Conservation (phyloP, 2,113 vertebrate genomes). For the Xiphias gladius region DNA sequence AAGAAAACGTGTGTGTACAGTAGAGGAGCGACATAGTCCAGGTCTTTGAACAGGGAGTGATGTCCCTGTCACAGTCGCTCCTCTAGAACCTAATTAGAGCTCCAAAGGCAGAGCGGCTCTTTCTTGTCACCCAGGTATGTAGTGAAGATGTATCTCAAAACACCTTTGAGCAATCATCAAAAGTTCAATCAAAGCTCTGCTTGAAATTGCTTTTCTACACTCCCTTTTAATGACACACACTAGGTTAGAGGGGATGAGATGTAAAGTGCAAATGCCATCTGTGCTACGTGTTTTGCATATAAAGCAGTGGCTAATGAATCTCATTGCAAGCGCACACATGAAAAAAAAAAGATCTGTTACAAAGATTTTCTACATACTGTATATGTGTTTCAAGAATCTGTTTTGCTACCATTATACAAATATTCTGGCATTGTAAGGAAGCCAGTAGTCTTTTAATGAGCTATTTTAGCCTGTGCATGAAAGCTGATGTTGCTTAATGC, state of each 20-base stretch:
- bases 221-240: conserved; percentile 46
- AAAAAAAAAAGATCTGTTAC: neutral
- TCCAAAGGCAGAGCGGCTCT: conserved; percentile 48
- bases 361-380: neutral
- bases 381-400: neutral
- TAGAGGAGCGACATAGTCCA: conserved; percentile 47
- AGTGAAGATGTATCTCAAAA: conserved; percentile 39
- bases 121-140: conserved; percentile 58
- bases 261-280: conserved; percentile 26
- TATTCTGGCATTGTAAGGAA: neutral
- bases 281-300: conserved; percentile 20
- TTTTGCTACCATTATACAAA: neutral
- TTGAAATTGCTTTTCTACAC: conserved; percentile 44
- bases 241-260: conserved; percentile 23
- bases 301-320: conserved; percentile 31
- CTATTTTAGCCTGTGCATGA: conserved; percentile 15
- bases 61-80: conserved; percentile 54
- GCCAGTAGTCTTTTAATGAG: neutral
- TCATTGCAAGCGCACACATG: neutral
- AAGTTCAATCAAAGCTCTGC: conserved; percentile 54
- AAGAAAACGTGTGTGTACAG: conserved; percentile 7
- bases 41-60: conserved; percentile 70
- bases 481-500: neutral
- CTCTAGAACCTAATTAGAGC: conserved; percentile 77
- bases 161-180: conserved; percentile 59